Percentiles rank a stretch among this genome's conserved stretches.
Conservation (phyloP, 2,113 vertebrate species). For the Pelvicachromis taeniatus region DNA sequence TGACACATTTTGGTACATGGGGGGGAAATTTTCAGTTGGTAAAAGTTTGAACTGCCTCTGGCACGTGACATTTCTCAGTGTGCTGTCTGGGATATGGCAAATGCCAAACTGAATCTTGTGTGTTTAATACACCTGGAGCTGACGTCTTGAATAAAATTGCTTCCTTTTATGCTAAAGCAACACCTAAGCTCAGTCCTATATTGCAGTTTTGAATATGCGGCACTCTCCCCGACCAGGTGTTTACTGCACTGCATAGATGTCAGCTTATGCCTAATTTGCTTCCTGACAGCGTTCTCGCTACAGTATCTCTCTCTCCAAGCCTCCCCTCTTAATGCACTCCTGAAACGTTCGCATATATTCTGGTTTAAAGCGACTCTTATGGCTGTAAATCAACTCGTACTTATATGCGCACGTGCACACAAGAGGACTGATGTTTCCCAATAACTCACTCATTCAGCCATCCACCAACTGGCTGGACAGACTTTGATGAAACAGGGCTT, state of each 20-base stretch:
- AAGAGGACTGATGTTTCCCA: not conserved
- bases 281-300: not conserved
- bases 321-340: not conserved
- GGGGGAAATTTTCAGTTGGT: not conserved
- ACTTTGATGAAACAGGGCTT: constrained; percentile 11
- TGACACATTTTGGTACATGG: constrained; percentile 28
- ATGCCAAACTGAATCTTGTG: not conserved
- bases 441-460: not conserved
- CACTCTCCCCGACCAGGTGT: not conserved
- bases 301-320: not conserved
- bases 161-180: not conserved
- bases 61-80: constrained; percentile 11
- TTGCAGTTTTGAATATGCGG: not conserved
- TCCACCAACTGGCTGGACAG: not conserved
- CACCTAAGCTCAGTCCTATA: not conserved
- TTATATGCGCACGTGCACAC: not conserved
- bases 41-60: constrained; percentile 29
- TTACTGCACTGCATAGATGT: constrained; percentile 10
- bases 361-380: not conserved
- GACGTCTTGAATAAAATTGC: not conserved
- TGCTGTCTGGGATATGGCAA: not conserved
- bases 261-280: constrained; percentile 22
- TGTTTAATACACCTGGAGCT: not conserved
- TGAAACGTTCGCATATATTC: not conserved
- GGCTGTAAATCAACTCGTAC: not conserved